Percentiles rank a stretch among this genome's conserved stretches.
These are phyloP conservation scores for Antigone vipio DNA, from an alignment of 2,113 vertebrate genomes.

Conservation along the genomic window DNA sequence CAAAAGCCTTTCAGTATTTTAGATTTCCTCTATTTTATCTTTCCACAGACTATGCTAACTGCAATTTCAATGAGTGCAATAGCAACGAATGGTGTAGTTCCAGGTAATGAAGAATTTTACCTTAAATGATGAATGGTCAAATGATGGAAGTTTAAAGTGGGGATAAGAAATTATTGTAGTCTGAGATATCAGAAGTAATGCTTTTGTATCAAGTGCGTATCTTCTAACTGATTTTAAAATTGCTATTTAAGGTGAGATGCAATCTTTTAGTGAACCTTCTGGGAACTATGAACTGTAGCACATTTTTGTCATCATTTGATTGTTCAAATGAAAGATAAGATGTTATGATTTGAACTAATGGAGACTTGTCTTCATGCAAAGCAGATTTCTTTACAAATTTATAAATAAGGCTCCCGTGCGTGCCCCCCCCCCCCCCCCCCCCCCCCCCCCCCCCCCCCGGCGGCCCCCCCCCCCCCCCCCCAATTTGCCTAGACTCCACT, in stretches of 20 bases:
- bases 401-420: background rate
- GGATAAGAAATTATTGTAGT: background rate
- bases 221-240: background rate
- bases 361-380: background rate
- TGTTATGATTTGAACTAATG: background rate
- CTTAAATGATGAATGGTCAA: background rate
- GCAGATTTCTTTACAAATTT: background rate
- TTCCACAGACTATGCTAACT: constrained; percentile 90
- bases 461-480: too few relatives aligned
- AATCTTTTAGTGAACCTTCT: background rate
- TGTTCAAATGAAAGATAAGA: background rate
- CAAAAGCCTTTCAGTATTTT: background rate
- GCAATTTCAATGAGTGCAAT: constrained; percentile 98
- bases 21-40: background rate
- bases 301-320: background rate
- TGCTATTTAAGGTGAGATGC: background rate
- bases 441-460: accelerated
- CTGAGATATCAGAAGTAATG: background rate
- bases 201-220: background rate
- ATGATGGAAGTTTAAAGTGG: background rate
- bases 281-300: background rate
- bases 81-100: constrained; percentile 95
- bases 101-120: constrained; percentile 76
- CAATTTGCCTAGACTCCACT: background rate
- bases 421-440: too few relatives aligned